These are phyloP conservation scores for Urocolius indicus DNA, from an alignment of 2,113 vertebrate genomes.

Conservation along the genomic window DNA sequence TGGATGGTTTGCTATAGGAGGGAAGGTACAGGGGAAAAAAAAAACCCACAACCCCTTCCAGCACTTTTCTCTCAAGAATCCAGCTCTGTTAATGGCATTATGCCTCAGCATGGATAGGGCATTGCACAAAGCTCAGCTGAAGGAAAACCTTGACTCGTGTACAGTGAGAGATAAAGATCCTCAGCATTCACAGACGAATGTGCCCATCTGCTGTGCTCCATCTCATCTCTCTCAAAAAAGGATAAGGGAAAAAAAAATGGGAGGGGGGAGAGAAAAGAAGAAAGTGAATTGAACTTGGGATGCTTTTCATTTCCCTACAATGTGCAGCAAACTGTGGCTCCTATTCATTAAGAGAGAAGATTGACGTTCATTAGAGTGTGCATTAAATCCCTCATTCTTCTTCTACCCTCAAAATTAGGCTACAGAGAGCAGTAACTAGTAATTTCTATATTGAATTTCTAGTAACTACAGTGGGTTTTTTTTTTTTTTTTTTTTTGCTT, in stretches of 20 bases:
- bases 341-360: conserved; percentile 64
- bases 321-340: conserved; percentile 62
- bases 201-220: conserved; percentile 11
- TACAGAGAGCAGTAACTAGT: conserved; percentile 50
- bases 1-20: neutral
- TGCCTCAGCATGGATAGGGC: neutral
- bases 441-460: conserved; percentile 55
- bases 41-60: neutral
- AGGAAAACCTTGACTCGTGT: conserved; percentile 39
- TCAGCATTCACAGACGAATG: neutral
- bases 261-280: neutral
- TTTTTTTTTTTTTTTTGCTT: no score
- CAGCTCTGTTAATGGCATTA: neutral
- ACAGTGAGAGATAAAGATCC: conserved; percentile 35
- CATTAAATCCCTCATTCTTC: conserved; percentile 61
- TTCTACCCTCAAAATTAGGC: conserved; percentile 64
- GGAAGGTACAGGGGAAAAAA: neutral
- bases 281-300: conserved; percentile 40
- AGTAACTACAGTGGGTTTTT: conserved; percentile 40
- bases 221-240: conserved; percentile 6
- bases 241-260: neutral
- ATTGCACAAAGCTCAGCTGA: conserved; percentile 28
- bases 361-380: conserved; percentile 63
- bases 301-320: conserved; percentile 55
- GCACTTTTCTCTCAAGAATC: neutral